These are phyloP conservation scores for Epinephelus coioides DNA, from an alignment of 2,797 vertebrate genomes.

Conservation along the genomic window DNA sequence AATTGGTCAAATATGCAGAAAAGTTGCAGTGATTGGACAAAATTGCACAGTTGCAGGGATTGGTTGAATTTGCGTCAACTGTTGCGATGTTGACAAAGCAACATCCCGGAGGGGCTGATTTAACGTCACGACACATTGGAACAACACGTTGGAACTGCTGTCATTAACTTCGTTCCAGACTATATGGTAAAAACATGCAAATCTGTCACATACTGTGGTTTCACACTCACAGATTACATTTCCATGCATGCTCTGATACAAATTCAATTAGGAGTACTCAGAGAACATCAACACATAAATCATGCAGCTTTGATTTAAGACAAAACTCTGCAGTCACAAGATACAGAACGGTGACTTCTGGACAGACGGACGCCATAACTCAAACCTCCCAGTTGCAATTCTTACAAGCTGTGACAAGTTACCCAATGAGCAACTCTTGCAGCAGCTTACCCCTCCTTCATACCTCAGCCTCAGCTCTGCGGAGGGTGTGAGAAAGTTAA, in stretches of 20 bases:
- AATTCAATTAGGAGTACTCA: slow-evolving; percentile 33
- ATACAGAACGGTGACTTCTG: not conserved
- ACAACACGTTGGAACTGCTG: slow-evolving; percentile 1
- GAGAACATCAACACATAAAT: slow-evolving; percentile 18
- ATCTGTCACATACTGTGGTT: slow-evolving; percentile 6
- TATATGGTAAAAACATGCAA: not conserved
- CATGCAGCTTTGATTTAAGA: slow-evolving; percentile 37
- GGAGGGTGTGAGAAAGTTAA: slow-evolving; percentile 19
- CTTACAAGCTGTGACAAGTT: slow-evolving; percentile 51
- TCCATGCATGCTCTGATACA: slow-evolving; percentile 14
- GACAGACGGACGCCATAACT: slow-evolving; percentile 36
- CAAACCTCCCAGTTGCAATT: slow-evolving; percentile 25
- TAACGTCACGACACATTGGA: too few relatives aligned
- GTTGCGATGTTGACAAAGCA: too few relatives aligned
- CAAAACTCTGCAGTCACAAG: slow-evolving; percentile 45
- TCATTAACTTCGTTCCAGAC: slow-evolving; percentile 23
- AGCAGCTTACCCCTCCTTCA: not conserved
- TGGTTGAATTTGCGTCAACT: too few relatives aligned
- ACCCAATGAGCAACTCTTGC: slow-evolving; percentile 13
- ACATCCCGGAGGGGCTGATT: too few relatives aligned
- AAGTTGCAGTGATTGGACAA: too few relatives aligned
- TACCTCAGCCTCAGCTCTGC: slow-evolving; percentile 10
- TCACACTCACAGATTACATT: slow-evolving; percentile 24
- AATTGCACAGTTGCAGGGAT: too few relatives aligned
- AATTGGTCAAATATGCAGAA: too few relatives aligned